Conservation (phyloP, 1,140 invertebrate species). For the Varroa destructor region DNA sequence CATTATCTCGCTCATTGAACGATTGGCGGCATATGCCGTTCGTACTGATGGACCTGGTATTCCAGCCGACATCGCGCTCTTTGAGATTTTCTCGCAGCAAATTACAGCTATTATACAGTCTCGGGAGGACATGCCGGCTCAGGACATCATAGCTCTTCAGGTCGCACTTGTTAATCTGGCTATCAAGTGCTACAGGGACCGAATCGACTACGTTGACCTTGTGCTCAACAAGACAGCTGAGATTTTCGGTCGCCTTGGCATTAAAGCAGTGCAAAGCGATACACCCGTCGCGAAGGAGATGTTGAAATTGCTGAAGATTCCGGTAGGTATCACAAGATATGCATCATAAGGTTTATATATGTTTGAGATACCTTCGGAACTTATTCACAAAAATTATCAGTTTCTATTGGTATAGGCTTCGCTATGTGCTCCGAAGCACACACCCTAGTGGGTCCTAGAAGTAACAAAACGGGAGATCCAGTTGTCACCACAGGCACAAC, state of each 20-base stretch:
- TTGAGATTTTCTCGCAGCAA: conserved; percentile 97
- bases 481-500: too few relatives aligned
- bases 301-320: conserved; percentile 79
- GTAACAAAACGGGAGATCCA: too few relatives aligned
- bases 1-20: conserved; percentile 88
- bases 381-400: too few relatives aligned
- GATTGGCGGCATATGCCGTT: conserved; percentile 51
- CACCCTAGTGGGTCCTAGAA: too few relatives aligned
- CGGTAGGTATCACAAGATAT: conserved; percentile 41
- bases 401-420: too few relatives aligned
- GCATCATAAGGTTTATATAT: too few relatives aligned
- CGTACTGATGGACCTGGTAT: conserved; percentile 54
- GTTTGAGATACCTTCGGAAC: too few relatives aligned
- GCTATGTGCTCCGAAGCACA: too few relatives aligned
- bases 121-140: conserved; percentile 78
- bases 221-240: conserved; percentile 75
- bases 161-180: conserved; percentile 87
- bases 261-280: conserved; percentile 62
- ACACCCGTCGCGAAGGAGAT: conserved; percentile 77
- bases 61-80: conserved; percentile 75
- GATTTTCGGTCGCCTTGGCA: conserved; percentile 62
- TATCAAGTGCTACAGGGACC: conserved; percentile 86
- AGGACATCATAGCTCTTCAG: conserved; percentile 90
- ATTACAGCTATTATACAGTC: conserved; percentile 86
- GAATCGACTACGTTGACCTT: conserved; percentile 87